Evolutionary conservation across 2,888 invertebrate species (phyloP).

Genomic region (Amphipoea oculea): DNA sequence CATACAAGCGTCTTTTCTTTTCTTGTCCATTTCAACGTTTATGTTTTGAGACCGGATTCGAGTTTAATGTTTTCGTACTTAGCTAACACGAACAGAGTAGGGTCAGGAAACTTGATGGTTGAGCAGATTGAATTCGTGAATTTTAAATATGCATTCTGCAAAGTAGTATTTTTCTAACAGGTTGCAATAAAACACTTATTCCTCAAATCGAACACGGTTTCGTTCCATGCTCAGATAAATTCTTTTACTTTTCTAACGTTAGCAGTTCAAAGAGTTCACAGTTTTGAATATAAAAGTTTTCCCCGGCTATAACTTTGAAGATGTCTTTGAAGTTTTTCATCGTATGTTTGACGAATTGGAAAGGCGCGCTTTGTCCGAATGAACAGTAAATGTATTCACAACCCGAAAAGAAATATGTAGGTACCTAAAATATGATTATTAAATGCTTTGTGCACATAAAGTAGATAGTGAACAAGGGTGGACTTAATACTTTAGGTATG

Average conservation of each 20-base stretch:
- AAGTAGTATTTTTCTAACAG: background rate
- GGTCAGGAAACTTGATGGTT: background rate
- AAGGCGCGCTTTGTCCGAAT: background rate
- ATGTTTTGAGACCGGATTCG: background rate
- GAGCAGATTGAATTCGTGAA: background rate
- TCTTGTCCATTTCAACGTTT: slow-evolving; percentile 15
- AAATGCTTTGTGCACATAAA: background rate
- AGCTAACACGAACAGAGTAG: background rate
- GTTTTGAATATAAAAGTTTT: background rate
- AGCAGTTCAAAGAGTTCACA: slow-evolving; percentile 6
- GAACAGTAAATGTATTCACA: background rate
- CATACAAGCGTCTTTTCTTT: slow-evolving; percentile 39
- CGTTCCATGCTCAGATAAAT: slow-evolving; percentile 15
- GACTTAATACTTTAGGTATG: background rate
- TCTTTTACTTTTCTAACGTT: slow-evolving; percentile 4
- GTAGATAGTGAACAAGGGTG: background rate
- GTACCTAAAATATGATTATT: background rate
- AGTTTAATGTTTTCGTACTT: background rate
- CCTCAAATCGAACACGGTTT: background rate
- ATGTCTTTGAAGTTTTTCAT: background rate
- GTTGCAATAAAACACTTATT: slow-evolving; percentile 4
- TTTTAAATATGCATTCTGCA: background rate
- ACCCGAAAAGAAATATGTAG: background rate
- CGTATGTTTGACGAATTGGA: slow-evolving; percentile 7
- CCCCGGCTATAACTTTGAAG: slow-evolving; percentile 4